Percentiles rank a stretch among this genome's conserved stretches.
These are phyloP conservation scores for Hydrochoerus hydrochaeris DNA, from an alignment of 2,113 vertebrate genomes.

Conservation along the genomic window DNA sequence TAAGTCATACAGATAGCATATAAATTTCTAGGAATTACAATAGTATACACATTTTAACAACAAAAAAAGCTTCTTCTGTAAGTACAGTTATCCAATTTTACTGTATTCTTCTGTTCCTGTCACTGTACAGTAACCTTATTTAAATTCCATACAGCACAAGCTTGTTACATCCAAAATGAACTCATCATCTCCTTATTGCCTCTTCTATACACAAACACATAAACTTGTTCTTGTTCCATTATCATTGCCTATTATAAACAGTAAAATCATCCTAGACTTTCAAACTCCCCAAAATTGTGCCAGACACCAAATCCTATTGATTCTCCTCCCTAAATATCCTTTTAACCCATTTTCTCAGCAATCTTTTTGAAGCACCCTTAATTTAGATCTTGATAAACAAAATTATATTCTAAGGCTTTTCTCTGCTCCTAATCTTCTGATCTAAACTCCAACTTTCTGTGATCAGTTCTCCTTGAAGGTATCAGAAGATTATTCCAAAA, in stretches of 20 bases:
- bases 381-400: slow-evolving; percentile 55
- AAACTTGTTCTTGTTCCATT: not conserved
- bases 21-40: not conserved
- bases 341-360: not conserved
- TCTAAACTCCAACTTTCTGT: not conserved
- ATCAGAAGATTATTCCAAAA: not conserved
- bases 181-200: not conserved
- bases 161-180: not conserved
- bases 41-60: not conserved
- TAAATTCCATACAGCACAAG: not conserved
- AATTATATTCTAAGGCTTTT: not conserved
- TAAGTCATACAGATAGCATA: not conserved
- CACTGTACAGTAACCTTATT: not conserved
- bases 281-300: not conserved
- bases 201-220: not conserved
- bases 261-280: not conserved
- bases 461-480: slow-evolving; percentile 40
- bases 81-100: not conserved
- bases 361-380: not conserved
- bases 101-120: not conserved
- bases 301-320: slow-evolving; percentile 3
- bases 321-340: not conserved
- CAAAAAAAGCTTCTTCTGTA: not conserved
- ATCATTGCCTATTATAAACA: not conserved
- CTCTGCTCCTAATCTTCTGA: not conserved